A percentile compares a stretch with the other conserved stretches of the same genome.
phyloP scores from a whole-genome alignment of 2,113 vertebrate genomes.

The Tragelaphus buxtoni region DNA sequence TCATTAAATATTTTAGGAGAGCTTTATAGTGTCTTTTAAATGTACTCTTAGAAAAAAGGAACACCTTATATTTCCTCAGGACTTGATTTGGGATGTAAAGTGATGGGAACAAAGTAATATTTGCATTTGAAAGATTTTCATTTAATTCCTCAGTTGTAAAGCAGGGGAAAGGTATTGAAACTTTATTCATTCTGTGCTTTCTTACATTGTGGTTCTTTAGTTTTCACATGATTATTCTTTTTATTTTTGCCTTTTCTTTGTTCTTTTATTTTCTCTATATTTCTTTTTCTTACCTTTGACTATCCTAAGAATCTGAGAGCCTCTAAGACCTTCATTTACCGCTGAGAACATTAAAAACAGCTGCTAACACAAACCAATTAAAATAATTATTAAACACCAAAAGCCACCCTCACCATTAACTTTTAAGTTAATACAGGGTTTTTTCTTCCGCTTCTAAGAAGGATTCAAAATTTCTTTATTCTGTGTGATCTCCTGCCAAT shows the following conservation, averaged over 20 bases:
- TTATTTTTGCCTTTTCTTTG: background rate
- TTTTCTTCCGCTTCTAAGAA: background rate
- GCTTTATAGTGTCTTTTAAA: background rate
- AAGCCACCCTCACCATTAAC: background rate
- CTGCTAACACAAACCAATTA: slow-evolving; percentile 24
- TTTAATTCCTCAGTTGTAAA: slow-evolving; percentile 30
- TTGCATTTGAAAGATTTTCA: slow-evolving; percentile 51
- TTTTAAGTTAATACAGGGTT: background rate
- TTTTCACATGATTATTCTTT: background rate
- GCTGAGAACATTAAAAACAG: background rate
- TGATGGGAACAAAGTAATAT: background rate
- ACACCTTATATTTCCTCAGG: background rate
- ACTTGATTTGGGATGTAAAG: slow-evolving; percentile 23
- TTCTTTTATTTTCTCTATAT: background rate
- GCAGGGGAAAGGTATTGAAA: background rate
- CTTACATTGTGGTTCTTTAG: background rate
- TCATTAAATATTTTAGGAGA: background rate
- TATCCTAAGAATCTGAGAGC: background rate
- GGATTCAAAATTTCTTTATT: background rate
- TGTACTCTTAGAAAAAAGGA: background rate
- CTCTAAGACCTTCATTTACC: background rate
- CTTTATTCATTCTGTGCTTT: background rate
- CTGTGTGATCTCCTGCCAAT: background rate
- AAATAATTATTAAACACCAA: slow-evolving; percentile 31
- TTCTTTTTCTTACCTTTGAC: background rate